Base-by-base conservation (phyloP, 2,888 invertebrate species). In the Phalera bucephala region DNA sequence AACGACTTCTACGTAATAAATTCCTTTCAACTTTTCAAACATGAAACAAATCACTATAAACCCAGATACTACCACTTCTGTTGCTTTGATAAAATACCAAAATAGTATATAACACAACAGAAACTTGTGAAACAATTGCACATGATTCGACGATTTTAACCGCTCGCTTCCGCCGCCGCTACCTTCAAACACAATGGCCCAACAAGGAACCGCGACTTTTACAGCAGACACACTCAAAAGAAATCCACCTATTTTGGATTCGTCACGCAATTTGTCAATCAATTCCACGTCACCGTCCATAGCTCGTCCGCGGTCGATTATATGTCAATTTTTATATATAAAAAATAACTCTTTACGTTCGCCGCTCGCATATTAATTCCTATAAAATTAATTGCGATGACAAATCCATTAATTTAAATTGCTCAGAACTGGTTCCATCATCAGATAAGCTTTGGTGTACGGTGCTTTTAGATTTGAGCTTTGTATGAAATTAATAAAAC, bases 241-340 rank as follows among this genome's bases (percentile, higher is more conserved):
- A 86, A 80, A 86, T 85, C 85, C 83, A 84, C 85, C 88, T 77
- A 88, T 88, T 87, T 88, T 56, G 76, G 72, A 89, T 89, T 89
- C 81, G 89, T 82, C 87, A 88, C 85, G 87, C 88, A 82, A 84
- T 89, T 88, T 84, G 86, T 89, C 87, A 87, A 88, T 88, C 85
- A 85, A 83, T 86, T 68, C 64, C 77, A n/a, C 78, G 82, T 88
- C 86, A 79, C 79, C 76, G 76, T 64, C 66, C 61, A 74, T 71
- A 80, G 72, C 81, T 78, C 78, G 76, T 71, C 73, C 69, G 62
- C 62, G 68, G 69, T 78, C 80, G 72, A 86, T 87, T 87, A 80
- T 76, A 81, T 86, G 87, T 86, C 87, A 85, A 84, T 85, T 87
- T 83, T 66, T 68, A 66, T 70, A 67, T 54, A 61, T 64, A 70